Evolutionary conservation across 2,113 vertebrate species (phyloP).

Genomic region (Oncorhynchus nerka): DNA sequence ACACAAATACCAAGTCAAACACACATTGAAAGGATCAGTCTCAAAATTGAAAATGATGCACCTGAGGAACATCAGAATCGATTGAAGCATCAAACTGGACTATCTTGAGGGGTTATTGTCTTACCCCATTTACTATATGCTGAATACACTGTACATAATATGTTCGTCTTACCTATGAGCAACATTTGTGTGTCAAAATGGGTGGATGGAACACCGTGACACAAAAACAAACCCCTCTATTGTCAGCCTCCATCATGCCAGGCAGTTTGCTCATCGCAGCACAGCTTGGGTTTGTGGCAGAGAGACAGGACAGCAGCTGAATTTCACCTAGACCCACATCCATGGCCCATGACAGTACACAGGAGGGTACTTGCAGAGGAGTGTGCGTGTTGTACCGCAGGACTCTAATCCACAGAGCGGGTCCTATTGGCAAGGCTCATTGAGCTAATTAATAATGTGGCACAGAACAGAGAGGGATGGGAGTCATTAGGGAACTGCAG

Average conservation of each 20-base stretch:
- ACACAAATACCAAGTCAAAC: background rate
- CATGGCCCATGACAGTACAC: background rate
- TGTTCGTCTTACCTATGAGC: background rate
- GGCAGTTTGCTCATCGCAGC: background rate
- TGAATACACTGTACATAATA: no score
- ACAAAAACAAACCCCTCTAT: background rate
- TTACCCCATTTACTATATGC: no score
- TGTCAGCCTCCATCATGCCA: background rate
- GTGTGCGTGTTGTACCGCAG: background rate
- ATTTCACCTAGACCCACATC: background rate
- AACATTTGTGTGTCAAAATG: background rate
- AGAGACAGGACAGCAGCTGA: background rate
- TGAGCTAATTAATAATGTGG: slow-evolving; percentile 42
- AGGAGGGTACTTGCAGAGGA: background rate
- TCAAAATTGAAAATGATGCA: background rate
- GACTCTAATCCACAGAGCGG: slow-evolving; percentile 10
- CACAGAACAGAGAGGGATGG: slow-evolving; percentile 27
- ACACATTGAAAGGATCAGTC: background rate
- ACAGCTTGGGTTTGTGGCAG: background rate
- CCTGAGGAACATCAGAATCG: background rate
- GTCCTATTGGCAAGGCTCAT: slow-evolving; percentile 33
- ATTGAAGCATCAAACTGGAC: background rate
- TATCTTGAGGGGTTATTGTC: background rate
- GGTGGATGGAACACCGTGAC: background rate
- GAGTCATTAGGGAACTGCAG: slow-evolving; percentile 21